Conservation (phyloP, 1,140 invertebrate genomes). For the Drosophila tani region DNA sequence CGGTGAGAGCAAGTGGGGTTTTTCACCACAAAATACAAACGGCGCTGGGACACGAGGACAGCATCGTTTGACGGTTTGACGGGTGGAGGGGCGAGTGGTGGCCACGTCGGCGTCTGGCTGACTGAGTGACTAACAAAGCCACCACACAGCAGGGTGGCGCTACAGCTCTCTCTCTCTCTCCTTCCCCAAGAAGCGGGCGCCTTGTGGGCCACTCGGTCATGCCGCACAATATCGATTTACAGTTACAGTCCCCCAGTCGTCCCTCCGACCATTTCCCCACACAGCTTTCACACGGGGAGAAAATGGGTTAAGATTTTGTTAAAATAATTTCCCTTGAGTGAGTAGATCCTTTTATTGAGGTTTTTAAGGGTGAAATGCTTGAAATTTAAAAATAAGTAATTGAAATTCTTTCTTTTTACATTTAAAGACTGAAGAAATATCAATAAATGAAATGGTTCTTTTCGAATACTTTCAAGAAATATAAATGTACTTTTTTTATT, state of each 20-base stretch:
- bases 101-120: constrained; percentile 61
- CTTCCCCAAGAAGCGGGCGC: constrained; percentile 18
- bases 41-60: constrained; percentile 35
- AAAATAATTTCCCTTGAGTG: not conserved
- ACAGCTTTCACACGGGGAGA: constrained; percentile 35
- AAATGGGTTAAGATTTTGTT: not conserved
- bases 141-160: constrained; percentile 55
- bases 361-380: not conserved
- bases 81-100: not conserved
- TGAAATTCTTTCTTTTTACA: too few relatives aligned
- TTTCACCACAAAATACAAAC: constrained; percentile 74
- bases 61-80: constrained; percentile 22
- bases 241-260: constrained; percentile 15
- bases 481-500: too few relatives aligned
- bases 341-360: not conserved
- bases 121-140: constrained; percentile 59
- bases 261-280: not conserved
- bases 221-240: constrained; percentile 83
- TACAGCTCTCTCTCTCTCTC: not conserved
- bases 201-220: constrained; percentile 82
- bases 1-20: constrained; percentile 58
- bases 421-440: too few relatives aligned
- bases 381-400: too few relatives aligned
- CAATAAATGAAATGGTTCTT: too few relatives aligned
- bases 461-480: too few relatives aligned